Conservation (phyloP, 2,113 vertebrate genomes). For the Gavia stellata region DNA sequence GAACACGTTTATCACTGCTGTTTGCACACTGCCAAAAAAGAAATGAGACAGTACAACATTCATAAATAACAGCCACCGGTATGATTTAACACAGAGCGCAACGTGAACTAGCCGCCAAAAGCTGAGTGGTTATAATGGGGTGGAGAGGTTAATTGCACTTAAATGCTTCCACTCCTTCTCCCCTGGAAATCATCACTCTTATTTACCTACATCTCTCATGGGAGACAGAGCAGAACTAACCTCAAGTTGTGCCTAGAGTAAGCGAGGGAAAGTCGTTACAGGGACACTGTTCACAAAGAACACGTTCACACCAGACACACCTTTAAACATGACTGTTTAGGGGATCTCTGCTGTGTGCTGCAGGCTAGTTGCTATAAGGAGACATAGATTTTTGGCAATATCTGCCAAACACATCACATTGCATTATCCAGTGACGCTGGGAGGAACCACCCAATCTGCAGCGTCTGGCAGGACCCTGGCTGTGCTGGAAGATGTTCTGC, state of each 20-base stretch:
- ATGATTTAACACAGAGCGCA: not conserved
- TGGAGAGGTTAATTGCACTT: not conserved
- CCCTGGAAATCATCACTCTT: not conserved
- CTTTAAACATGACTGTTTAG: not conserved
- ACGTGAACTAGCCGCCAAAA: not conserved
- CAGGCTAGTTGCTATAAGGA: not conserved
- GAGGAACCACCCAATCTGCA: not conserved
- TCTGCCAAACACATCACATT: not conserved
- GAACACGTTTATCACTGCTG: constrained; percentile 93
- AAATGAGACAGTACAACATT: constrained; percentile 9
- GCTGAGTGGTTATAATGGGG: not conserved
- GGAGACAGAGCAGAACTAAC: not conserved
- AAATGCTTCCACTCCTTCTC: not conserved
- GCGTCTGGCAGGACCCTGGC: not conserved
- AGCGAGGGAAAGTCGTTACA: not conserved
- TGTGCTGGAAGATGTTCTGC: not conserved
- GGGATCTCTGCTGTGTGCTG: not conserved
- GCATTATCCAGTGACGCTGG: not conserved
- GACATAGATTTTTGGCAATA: not conserved
- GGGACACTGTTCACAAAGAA: not conserved
- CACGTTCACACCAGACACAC: accelerated
- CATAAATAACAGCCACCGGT: not conserved
- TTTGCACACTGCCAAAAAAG: constrained; percentile 82
- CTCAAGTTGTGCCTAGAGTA: not conserved
- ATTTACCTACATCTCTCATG: not conserved